Conservation (phyloP, 2,113 vertebrate genomes). For the Dinomys branickii region DNA sequence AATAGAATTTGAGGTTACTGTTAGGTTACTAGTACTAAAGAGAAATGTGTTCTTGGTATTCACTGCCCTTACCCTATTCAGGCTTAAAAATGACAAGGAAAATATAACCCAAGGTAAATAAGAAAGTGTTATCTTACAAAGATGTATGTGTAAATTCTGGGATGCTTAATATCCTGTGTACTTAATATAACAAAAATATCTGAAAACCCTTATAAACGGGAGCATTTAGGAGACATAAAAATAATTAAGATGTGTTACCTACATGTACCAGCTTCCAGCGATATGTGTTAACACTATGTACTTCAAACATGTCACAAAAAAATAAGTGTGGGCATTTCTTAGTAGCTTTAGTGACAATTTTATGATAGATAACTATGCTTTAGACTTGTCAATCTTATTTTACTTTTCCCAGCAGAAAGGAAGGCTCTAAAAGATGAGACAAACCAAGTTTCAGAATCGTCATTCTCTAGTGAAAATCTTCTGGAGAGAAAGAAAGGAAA, state of each 20-base stretch:
- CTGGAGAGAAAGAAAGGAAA: slow-evolving; percentile 26
- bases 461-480: slow-evolving; percentile 33
- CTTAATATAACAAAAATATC: slow-evolving; percentile 47
- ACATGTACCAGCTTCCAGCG: neutral
- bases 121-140: neutral
- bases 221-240: neutral
- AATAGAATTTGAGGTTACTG: too few species aligned
- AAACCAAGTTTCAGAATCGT: slow-evolving; percentile 12
- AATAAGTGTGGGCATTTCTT: neutral
- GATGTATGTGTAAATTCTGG: neutral
- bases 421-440: slow-evolving; percentile 17
- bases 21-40: too few species aligned
- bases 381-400: slow-evolving; percentile 21
- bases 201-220: neutral
- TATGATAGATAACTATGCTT: neutral
- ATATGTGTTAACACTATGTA: neutral
- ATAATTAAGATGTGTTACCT: neutral
- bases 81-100: slow-evolving; percentile 32
- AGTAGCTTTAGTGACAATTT: neutral
- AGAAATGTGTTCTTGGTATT: slow-evolving; percentile 62
- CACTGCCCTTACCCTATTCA: slow-evolving; percentile 29
- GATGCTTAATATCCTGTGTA: neutral
- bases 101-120: slow-evolving; percentile 15
- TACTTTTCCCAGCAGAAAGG: slow-evolving; percentile 15
- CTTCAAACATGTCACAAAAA: neutral